Evolutionary conservation across 2,888 invertebrate genomes (phyloP), one percentile per base, ranked within the genome.

Genomic region (Anagyrus pseudococci): DNA sequence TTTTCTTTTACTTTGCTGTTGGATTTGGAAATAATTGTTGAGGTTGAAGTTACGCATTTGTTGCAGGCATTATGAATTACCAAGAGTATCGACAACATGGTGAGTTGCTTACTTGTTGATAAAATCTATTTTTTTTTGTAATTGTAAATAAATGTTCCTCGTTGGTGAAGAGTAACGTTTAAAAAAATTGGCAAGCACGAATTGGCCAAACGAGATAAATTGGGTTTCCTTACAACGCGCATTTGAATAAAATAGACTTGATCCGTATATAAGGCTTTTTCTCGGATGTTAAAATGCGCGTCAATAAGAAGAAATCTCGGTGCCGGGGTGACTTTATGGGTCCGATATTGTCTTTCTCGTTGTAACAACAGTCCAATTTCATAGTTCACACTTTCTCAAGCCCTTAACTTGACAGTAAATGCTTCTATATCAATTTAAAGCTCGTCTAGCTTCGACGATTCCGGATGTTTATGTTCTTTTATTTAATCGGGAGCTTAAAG

Each of bases 71-170:
- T 29, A 80, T 80, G 80, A 78, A 80, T 74, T 71, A 80, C 44
- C 77, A 80, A 52, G 80, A 80, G 47, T 80, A 80, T 58, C 79
- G 80, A 40, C 75, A 72, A 60, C 75, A 80, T 71, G 80, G 80
- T 80, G 64, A 79, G 80, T 73, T 49, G 4, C 37, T 37, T 37
- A 37, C 29, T 29, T 4, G 15, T 37, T 37, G 10, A 37, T 37
- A 13, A 13, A 37, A 37, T 37, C 33, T 2, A 52, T 8, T 40
- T 47, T 46, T 37, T 4, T 37, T 37, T 37, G 3, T 37, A 2
- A 13, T 37, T 2, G 33, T 37, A 15, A 2, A 37, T 37, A 8
- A 37, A 37, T 37, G n/a, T n/a, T n/a, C n/a, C n/a, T n/a, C 4
- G 8, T 37, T 37, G 3, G 2, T 37, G 4, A 37, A 4, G 8